These are phyloP conservation scores for Rhynchopsitta pachyrhyncha DNA, from an alignment of 2,113 vertebrate genomes.

Conservation along the genomic window DNA sequence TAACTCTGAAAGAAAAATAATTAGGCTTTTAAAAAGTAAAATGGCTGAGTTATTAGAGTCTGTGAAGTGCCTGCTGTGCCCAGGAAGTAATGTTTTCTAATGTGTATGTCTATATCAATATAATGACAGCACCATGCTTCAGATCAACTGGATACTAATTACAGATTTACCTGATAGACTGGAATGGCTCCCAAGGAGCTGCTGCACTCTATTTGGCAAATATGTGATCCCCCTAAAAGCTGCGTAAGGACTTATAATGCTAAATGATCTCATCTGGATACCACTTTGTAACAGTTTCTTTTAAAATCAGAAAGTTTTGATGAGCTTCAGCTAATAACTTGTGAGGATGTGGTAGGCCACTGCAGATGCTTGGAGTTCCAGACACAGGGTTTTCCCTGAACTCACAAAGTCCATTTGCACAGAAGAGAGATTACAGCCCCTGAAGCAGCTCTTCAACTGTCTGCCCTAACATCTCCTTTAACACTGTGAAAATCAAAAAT, in stretches of 20 bases:
- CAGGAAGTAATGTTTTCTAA: slow-evolving; percentile 17
- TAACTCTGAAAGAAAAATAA: slow-evolving; percentile 6
- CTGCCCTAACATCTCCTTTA: background rate
- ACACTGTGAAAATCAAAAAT: background rate
- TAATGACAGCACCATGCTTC: slow-evolving; percentile 20
- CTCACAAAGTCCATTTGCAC: fast-evolving
- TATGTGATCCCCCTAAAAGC: slow-evolving; percentile 17
- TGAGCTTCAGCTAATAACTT: background rate
- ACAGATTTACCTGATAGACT: slow-evolving; percentile 50
- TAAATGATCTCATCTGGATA: slow-evolving; percentile 3
- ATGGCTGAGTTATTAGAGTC: background rate
- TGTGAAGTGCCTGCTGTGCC: slow-evolving; percentile 31
- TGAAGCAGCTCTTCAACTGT: background rate
- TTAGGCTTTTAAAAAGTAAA: background rate
- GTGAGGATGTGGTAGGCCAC: background rate
- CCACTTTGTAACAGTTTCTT: background rate
- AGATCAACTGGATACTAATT: slow-evolving; percentile 58
- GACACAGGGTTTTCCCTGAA: fast-evolving
- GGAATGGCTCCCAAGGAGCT: slow-evolving; percentile 47
- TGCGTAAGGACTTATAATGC: background rate
- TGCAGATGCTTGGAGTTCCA: background rate
- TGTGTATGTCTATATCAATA: slow-evolving; percentile 4
- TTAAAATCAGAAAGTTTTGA: background rate
- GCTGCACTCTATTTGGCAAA: slow-evolving; percentile 26
- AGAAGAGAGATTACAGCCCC: background rate